phyloP scores from a whole-genome alignment of 2,797 vertebrate genomes.

The Danionella dracula region DNA sequence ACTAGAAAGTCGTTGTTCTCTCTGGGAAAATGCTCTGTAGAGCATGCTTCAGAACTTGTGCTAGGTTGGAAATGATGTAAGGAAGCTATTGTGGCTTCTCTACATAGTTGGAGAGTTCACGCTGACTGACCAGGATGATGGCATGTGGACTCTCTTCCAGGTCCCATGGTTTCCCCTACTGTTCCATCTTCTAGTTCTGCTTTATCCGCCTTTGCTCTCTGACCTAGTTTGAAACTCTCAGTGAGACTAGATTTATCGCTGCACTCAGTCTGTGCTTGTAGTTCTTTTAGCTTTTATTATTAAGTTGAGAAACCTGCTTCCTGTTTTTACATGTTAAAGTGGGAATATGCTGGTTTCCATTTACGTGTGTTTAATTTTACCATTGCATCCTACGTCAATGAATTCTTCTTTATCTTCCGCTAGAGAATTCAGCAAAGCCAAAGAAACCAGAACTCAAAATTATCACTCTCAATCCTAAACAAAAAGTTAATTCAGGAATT shows the following conservation, averaged over 20 bases:
- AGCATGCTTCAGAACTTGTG: constrained; percentile 4
- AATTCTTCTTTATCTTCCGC: too few relatives aligned
- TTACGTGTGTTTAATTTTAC: too few relatives aligned
- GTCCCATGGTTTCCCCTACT: constrained; percentile 4
- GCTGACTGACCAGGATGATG: constrained; percentile 7
- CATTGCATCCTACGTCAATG: too few relatives aligned
- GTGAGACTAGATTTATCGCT: constrained; percentile 16
- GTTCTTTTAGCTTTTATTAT: constrained; percentile 24
- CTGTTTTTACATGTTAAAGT: not conserved
- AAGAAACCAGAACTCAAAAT: too few relatives aligned
- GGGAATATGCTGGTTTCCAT: not conserved
- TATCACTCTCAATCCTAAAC: too few relatives aligned
- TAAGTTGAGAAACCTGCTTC: not conserved
- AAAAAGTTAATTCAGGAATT: too few relatives aligned
- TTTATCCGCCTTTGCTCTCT: constrained; percentile 34
- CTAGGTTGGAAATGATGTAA: constrained; percentile 9
- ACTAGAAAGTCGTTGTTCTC: constrained; percentile 22
- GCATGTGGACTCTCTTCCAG: not conserved
- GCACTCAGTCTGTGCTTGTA: constrained; percentile 14
- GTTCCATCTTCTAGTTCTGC: constrained; percentile 16
- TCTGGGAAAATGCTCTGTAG: constrained; percentile 20
- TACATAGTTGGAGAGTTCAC: constrained; percentile 12
- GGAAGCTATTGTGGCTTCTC: constrained; percentile 25
- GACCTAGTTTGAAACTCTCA: constrained; percentile 46
- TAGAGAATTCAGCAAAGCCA: too few relatives aligned